Evolutionary conservation across 2,113 vertebrate species (phyloP).

Genomic region (Aphyosemion australe): DNA sequence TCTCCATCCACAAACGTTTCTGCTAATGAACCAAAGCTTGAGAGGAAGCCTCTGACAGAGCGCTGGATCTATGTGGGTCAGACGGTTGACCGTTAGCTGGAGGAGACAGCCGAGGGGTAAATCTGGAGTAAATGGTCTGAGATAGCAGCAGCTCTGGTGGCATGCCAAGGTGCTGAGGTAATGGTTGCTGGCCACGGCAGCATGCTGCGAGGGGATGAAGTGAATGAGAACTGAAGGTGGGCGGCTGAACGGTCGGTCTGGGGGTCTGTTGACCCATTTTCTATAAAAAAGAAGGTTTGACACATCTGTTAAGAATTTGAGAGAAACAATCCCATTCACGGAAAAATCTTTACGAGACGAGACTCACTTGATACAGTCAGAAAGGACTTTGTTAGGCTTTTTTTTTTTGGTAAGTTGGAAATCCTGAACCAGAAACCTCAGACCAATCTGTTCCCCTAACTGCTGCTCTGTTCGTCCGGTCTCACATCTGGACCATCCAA

Average conservation of each 20-base stretch:
- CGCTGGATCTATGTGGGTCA: slow-evolving; percentile 43
- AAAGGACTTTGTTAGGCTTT: slow-evolving; percentile 20
- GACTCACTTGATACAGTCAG: not conserved
- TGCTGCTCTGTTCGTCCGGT: slow-evolving; percentile 28
- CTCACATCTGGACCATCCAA: slow-evolving; percentile 47
- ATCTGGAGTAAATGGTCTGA: slow-evolving; percentile 64
- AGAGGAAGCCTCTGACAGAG: slow-evolving; percentile 24
- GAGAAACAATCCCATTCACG: slow-evolving; percentile 31
- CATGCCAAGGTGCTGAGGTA: slow-evolving; percentile 69
- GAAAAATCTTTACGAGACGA: slow-evolving; percentile 2
- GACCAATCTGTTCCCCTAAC: slow-evolving; percentile 47
- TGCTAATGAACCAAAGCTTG: slow-evolving; percentile 32
- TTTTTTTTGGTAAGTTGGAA: slow-evolving; percentile 25
- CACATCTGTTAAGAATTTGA: not conserved
- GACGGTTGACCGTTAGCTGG: slow-evolving; percentile 59
- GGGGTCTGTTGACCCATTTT: slow-evolving; percentile 40
- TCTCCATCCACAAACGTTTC: slow-evolving; percentile 35
- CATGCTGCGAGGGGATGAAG: slow-evolving; percentile 24
- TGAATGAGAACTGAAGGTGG: slow-evolving; percentile 46
- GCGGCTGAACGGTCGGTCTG: slow-evolving; percentile 21
- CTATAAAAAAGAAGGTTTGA: slow-evolving; percentile 11
- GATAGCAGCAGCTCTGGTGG: slow-evolving; percentile 60
- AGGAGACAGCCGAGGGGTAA: slow-evolving; percentile 41
- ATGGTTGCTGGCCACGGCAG: slow-evolving; percentile 48
- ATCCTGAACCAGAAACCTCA: slow-evolving; percentile 53